Evolutionary conservation across 2,113 vertebrate genomes (phyloP), one percentile per base, ranked within the genome.

Genomic region (Petrocephalus zakoni): DNA sequence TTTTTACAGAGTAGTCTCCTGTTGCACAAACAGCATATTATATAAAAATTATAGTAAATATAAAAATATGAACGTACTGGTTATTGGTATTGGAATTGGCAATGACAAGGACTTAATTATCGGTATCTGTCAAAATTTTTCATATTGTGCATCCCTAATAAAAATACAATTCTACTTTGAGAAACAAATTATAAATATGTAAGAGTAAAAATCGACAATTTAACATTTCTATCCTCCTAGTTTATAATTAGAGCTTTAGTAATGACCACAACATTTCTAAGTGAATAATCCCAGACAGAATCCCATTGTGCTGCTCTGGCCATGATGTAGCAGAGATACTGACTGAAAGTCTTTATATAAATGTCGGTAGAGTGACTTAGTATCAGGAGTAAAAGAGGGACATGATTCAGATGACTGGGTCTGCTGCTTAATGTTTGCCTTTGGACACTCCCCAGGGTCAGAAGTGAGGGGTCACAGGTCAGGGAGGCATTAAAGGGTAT

Each of bases 321-420:
- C 17, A 10, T 75, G 25, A 46, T 75, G 52, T 49, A 15, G n/a
- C 53, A 61, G 88, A n/a, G 37, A 52, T 61, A 83, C 83, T 83
- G 75, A 83, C 22, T 25, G 19, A 89, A 72, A 83, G 84, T 91
- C 86, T 87, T 25, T 22, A 72, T 90, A 90, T 37, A 89, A 84
- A 85, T 78, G 87, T 90, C 75, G 34, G 87, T 86, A 25, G 6
- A 46, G 21, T 81, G 88, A 93, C 93, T 93, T 92, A 89, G 92
- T 90, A 91, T 92, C 92, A 91, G 93, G 92, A 93, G 92, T 83
- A 49, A 21, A 92, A 89, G 51, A 42, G 8, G 25, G 8, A 52
- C 15, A 25, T 55, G 17, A 15, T 55, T 37, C 52, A 86, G 11
- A 49, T 86, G 29, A n/a, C 25, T 37, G n/a, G 52, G 84, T 37